Evolutionary conservation across 2,113 vertebrate species (phyloP).

Genomic region (Pygoscelis antarcticus): DNA sequence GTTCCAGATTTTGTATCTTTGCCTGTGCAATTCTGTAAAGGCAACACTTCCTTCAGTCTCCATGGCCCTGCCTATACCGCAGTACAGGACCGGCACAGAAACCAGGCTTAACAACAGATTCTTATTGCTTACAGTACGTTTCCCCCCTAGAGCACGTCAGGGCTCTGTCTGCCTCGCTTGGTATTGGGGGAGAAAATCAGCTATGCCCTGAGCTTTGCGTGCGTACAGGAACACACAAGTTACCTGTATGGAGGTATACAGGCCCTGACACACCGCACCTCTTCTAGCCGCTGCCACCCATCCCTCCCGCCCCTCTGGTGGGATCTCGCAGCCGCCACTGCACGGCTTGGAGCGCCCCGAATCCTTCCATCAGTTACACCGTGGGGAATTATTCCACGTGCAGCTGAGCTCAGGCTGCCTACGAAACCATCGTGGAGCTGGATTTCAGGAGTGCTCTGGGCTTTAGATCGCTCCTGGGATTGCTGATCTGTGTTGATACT

Average conservation of each 20-base stretch:
- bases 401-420: neutral
- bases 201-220: neutral
- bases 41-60: neutral
- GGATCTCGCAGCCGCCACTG: neutral
- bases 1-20: neutral
- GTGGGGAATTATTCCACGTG: neutral
- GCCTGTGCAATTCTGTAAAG: neutral
- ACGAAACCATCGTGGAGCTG: neutral
- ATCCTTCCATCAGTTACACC: neutral
- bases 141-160: neutral
- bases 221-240: neutral
- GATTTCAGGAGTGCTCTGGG: neutral
- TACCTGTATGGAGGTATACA: neutral
- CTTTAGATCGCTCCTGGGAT: neutral
- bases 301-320: neutral
- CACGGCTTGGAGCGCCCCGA: rapidly evolving
- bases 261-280: neutral
- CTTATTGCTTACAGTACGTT: neutral
- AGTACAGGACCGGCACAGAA: neutral
- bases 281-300: neutral
- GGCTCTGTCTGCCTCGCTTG: neutral
- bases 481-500: no score
- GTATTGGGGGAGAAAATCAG: neutral
- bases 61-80: neutral
- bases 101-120: no score